A percentile compares a stretch with the other conserved stretches of the same genome.
These are phyloP conservation scores for Poecilia wingei DNA, from an alignment of 2,797 vertebrate genomes.

Conservation along the genomic window DNA sequence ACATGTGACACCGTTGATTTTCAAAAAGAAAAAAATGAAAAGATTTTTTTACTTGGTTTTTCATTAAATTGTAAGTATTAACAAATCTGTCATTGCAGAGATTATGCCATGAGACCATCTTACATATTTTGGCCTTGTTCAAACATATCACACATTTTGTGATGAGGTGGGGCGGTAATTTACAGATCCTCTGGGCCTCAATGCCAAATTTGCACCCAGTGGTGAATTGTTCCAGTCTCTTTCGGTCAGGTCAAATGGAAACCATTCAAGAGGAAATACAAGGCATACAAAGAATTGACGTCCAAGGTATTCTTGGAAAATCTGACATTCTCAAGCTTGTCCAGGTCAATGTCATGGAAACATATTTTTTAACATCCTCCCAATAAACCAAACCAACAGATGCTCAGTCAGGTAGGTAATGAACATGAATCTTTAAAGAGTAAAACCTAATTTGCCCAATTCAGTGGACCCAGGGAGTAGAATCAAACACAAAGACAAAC, in stretches of 20 bases:
- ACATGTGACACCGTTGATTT: not conserved
- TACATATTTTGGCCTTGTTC: not conserved
- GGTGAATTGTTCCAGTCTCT: conserved; percentile 45
- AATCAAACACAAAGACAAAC: conserved; percentile 65
- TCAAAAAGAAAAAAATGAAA: not conserved
- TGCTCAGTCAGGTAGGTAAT: conserved; percentile 52
- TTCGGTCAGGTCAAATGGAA: conserved; percentile 55
- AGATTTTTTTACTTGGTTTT: not conserved
- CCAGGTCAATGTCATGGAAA: conserved; percentile 31
- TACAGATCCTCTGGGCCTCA: conserved; percentile 72
- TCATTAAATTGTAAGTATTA: not conserved
- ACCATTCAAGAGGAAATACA: conserved; percentile 47
- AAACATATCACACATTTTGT: conserved; percentile 21
- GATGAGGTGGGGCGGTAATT: conserved; percentile 54
- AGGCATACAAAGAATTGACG: conserved; percentile 34
- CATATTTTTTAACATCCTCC: conserved; percentile 15
- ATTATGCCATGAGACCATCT: not conserved
- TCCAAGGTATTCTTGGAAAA: conserved; percentile 45
- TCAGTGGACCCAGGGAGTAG: conserved; percentile 50
- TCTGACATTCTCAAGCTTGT: conserved; percentile 30
- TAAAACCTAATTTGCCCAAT: conserved; percentile 59
- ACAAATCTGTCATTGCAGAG: not conserved
- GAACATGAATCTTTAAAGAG: conserved; percentile 45
- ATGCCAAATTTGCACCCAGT: conserved; percentile 63
- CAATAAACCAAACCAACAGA: conserved; percentile 43